Evolutionary conservation across 2,888 invertebrate species (phyloP).

Genomic region (Diplolepis rosae): DNA sequence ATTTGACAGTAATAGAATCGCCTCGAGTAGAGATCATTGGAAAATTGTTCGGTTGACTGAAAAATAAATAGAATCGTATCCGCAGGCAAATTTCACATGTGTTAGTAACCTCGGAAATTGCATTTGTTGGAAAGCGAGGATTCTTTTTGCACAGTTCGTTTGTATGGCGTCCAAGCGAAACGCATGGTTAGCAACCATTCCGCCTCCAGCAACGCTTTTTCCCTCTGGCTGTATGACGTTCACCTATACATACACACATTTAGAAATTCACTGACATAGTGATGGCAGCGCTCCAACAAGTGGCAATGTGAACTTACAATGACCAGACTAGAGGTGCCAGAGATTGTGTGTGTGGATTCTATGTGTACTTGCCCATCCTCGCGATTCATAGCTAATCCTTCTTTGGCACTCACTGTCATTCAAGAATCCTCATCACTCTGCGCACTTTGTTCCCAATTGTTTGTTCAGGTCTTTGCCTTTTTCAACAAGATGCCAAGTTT

Average conservation of each 20-base stretch:
- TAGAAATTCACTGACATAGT: constrained; percentile 45
- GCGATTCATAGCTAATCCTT: background rate
- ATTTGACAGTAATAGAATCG: background rate
- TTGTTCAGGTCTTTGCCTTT: constrained; percentile 28
- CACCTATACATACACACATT: background rate
- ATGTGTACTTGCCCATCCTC: background rate
- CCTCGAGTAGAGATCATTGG: background rate
- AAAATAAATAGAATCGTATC: constrained; percentile 1
- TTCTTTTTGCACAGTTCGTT: constrained; percentile 18
- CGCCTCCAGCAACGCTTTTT: constrained; percentile 12
- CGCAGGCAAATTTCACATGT: background rate
- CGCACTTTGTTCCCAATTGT: constrained; percentile 22
- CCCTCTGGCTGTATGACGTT: constrained; percentile 6
- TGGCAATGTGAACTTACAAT: constrained; percentile 50
- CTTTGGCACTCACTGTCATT: constrained; percentile 1
- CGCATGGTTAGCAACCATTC: background rate
- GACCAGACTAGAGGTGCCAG: background rate
- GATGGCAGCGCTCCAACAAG: constrained; percentile 69
- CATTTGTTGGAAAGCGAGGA: constrained; percentile 23
- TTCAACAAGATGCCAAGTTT: constrained; percentile 6
- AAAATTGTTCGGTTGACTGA: constrained; percentile 11
- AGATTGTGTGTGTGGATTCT: background rate
- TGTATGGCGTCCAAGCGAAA: background rate
- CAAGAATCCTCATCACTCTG: background rate
- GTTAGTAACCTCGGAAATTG: constrained; percentile 24